Base-by-base conservation (phyloP, 2,113 vertebrate species). In the Podocnemis expansa region DNA sequence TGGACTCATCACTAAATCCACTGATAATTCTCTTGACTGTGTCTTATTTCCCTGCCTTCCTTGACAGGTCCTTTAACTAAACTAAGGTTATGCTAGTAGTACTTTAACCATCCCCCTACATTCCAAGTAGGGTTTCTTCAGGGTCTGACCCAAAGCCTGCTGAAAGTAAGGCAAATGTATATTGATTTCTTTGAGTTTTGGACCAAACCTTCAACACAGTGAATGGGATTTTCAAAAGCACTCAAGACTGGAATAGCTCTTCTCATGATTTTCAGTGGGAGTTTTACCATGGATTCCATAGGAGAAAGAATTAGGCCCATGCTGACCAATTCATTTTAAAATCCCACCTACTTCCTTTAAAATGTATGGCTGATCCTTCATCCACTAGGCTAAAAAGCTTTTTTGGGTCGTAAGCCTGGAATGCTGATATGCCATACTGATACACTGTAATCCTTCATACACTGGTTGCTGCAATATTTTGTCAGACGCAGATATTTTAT, bases 341-440 rank as follows among this genome's bases (percentile, higher is more conserved):
- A 73, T 73, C n/a, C 67, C 38, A 38, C n/a, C 67, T 16, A 73
- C 38, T 73, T n/a, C n/a, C 9, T 73, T 73, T 41, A 31, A 41
- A 38, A 41, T 41, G n/a, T 70, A 24, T 24, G 67, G 21, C 67
- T 73, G 67, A 41, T 41, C 67, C n/a, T 9, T 41, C n/a, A 41
- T 5, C n/a, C 19, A 10, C 34, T 24, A 73, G 19, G n/a, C 67
- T 70, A 38, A 17, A 38, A 70, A 21, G 67, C 34, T 4, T 67
- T 67, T 38, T 73, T n/a, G 41, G 38, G 12, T 1, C 0, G 70
- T 10, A 6, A 16, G 10, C 7, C 47, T 79, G 22, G 25, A 82
- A 89, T 79, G 0, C 76, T 58, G 88, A 19, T 41, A 34, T 6
- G 70, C 88, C 2, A 12, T 93, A 3, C 58, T 43, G 24, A 5